phyloP scores from a whole-genome alignment of 2,888 invertebrate species.

The Lochmaea capreae region DNA sequence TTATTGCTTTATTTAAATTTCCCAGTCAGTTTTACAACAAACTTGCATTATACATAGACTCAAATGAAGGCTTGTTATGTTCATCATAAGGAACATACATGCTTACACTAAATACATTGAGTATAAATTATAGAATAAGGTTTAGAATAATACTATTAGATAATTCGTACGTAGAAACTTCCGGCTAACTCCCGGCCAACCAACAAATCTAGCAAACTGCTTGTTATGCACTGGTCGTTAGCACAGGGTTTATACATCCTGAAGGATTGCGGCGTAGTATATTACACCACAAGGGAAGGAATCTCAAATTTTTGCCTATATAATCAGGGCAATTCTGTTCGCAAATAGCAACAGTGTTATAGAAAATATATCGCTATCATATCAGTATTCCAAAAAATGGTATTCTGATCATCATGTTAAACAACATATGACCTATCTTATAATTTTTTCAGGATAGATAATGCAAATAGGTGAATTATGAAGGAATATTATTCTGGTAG shows the following conservation, averaged over 20 bases:
- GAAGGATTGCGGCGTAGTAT: background rate
- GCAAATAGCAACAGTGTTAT: too few species aligned
- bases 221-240: slow-evolving; percentile 23
- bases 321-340: too few species aligned
- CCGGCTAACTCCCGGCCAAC: slow-evolving; percentile 30
- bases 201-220: slow-evolving; percentile 37
- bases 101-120: slow-evolving; percentile 20
- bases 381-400: too few species aligned
- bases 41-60: background rate
- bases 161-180: slow-evolving; percentile 25
- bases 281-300: too few species aligned
- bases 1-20: background rate
- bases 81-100: slow-evolving; percentile 15
- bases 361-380: too few species aligned
- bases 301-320: too few species aligned
- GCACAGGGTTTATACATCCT: background rate
- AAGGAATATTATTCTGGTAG: too few species aligned
- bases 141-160: slow-evolving; percentile 27
- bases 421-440: too few species aligned
- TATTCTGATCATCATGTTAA: too few species aligned
- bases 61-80: slow-evolving; percentile 10
- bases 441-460: too few species aligned
- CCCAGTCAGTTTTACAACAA: background rate
- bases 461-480: too few species aligned
- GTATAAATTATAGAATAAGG: slow-evolving; percentile 23